A percentile compares a stretch with the other conserved stretches of the same genome.
These are phyloP conservation scores for Phodopus roborovskii DNA, from an alignment of 2,113 vertebrate species.

Conservation along the genomic window DNA sequence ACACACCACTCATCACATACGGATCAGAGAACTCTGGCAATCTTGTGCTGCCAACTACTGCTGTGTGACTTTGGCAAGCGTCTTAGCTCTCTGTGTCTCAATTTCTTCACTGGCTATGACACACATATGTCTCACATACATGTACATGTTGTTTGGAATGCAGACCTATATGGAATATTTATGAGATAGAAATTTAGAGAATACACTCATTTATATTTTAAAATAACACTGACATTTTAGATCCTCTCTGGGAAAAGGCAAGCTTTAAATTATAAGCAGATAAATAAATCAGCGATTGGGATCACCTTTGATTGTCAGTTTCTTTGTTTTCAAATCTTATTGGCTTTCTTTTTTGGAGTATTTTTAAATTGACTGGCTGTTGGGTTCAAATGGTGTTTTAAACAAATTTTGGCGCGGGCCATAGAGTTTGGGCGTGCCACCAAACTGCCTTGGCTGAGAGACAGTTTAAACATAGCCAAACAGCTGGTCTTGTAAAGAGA, in stretches of 20 bases:
- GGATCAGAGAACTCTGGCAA: background rate
- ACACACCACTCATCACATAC: background rate
- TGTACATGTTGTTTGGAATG: background rate
- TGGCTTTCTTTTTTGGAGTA: conserved; percentile 61
- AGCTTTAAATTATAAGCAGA: background rate
- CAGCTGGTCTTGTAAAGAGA: conserved; percentile 61
- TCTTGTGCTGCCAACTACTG: background rate
- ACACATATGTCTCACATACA: background rate
- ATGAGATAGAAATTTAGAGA: background rate
- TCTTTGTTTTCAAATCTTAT: conserved; percentile 69
- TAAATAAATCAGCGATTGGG: background rate
- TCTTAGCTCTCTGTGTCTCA: background rate
- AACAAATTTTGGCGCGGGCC: conserved; percentile 54
- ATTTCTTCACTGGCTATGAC: background rate
- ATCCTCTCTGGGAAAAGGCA: conserved; percentile 11
- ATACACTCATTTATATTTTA: background rate
- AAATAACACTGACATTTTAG: background rate
- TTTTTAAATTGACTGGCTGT: conserved; percentile 80
- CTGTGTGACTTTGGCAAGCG: background rate
- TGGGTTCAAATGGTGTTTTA: conserved; percentile 68
- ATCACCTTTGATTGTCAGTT: conserved; percentile 47
- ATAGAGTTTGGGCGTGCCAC: conserved; percentile 69
- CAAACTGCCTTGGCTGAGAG: conserved; percentile 65
- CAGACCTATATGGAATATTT: background rate
- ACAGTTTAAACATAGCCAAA: conserved; percentile 64